Base-by-base conservation (phyloP, 2,797 vertebrate species). In the Epinephelus malabaricus region DNA sequence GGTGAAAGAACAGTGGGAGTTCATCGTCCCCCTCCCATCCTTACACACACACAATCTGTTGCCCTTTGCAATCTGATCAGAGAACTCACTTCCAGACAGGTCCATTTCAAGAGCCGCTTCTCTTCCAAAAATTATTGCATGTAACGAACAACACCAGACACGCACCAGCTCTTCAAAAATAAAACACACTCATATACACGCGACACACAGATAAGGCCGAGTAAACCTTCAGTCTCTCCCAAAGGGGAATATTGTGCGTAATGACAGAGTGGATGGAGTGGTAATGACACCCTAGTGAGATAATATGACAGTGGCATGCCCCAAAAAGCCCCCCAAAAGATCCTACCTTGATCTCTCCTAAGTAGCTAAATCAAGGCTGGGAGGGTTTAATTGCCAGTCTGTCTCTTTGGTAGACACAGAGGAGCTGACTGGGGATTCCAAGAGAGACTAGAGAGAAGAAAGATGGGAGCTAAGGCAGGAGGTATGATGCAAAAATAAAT, bases 261-360 rank as follows among this genome's bases (percentile, higher is more conserved):
- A 94, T 94, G 79, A 91, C 80, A 91, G 89, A 75, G 85, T 87
- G 73, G 81, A 82, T 76, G 78, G 76, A 75, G n/a, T 14, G 80
- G 87, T 95, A 95, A 96, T 94, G 88, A 95, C 93, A 94, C 87
- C 87, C 89, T 82, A 45, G 81, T 72, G 88, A 86, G 92, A 94
- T 94, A 94, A 94, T 94, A 91, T 89, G 85, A 89, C 76, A 78
- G 76, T 81, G 73, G 76, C 76, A 91, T 86, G 77, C 73, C 86
- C 73, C 83, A 89, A 86, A 92, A 94, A 92, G 77, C 80, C 91
- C 86, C 81, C 85, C 74, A 71, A 92, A 89, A 90, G 84, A 91
- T 87, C 79, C 70, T 71, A 90, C 77, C 89, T 95, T 95, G 92
- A 95, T 93, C 92, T 94, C 88, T 76, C 21, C 66, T 94, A 94